Conservation (phyloP, 2,113 vertebrate species). For the Ahaetulla prasina region DNA sequence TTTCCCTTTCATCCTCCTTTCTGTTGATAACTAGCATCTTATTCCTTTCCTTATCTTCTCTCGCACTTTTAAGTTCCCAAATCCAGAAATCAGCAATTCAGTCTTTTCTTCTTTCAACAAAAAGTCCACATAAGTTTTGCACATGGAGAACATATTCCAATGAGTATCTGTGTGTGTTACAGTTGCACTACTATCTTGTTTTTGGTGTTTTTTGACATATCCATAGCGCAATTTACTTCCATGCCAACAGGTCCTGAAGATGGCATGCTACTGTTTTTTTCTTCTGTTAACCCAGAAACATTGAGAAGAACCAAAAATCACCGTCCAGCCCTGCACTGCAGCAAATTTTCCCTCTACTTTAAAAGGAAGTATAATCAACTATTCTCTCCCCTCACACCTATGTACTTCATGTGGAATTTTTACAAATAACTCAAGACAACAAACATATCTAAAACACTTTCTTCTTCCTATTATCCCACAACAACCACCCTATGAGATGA, state of each 20-base stretch:
- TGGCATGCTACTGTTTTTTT: background rate
- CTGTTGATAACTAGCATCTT: background rate
- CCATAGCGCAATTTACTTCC: background rate
- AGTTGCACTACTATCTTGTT: background rate
- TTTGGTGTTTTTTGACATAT: background rate
- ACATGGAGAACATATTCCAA: background rate
- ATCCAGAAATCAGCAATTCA: background rate
- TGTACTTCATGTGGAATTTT: background rate
- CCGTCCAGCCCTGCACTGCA: background rate
- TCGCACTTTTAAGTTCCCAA: background rate
- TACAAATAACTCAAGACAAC: background rate
- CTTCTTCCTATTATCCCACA: background rate
- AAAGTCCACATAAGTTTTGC: background rate
- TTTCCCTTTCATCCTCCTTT: background rate
- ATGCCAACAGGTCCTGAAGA: background rate
- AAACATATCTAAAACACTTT: background rate
- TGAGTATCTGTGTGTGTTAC: background rate
- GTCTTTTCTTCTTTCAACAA: background rate
- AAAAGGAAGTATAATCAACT: background rate
- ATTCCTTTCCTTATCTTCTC: background rate
- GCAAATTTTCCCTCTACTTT: background rate
- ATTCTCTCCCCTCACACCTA: background rate
- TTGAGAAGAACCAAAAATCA: background rate
- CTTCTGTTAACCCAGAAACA: background rate
- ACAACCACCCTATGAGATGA: background rate